phyloP scores from a whole-genome alignment of 1,140 invertebrate species.

The Trichonephila clavipes region DNA sequence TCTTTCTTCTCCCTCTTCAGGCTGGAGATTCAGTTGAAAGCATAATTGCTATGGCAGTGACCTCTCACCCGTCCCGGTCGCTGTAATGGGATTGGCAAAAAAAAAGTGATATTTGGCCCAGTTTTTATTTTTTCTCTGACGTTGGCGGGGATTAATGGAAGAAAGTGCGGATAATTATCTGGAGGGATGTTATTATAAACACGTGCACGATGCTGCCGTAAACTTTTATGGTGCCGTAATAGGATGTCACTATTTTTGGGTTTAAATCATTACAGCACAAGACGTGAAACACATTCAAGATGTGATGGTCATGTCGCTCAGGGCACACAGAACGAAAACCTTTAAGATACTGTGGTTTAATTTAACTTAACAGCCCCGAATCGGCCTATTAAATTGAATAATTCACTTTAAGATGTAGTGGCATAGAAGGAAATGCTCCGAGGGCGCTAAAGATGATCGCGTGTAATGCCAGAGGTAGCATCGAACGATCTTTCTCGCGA shows the following conservation, averaged over 20 bases:
- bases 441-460: neutral
- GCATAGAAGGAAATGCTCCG: neutral
- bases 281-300: conserved; percentile 34
- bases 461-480: neutral
- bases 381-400: conserved; percentile 49
- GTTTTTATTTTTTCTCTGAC: conserved; percentile 41
- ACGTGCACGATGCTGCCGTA: conserved; percentile 38
- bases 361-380: conserved; percentile 40
- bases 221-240: conserved; percentile 42
- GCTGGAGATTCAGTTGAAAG: conserved; percentile 50
- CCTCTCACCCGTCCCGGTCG: conserved; percentile 40
- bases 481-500: neutral
- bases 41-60: conserved; percentile 65
- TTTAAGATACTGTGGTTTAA: neutral
- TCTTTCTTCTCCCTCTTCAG: conserved; percentile 20
- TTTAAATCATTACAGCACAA: neutral
- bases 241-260: conserved; percentile 48
- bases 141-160: conserved; percentile 34
- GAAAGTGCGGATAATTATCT: conserved; percentile 45
- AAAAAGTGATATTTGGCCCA: conserved; percentile 55
- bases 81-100: neutral
- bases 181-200: conserved; percentile 37
- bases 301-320: neutral
- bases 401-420: conserved; percentile 31
- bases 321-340: neutral